Evolutionary conservation across 1,140 invertebrate species (phyloP).

Genomic region (Antheraea pernyi): DNA sequence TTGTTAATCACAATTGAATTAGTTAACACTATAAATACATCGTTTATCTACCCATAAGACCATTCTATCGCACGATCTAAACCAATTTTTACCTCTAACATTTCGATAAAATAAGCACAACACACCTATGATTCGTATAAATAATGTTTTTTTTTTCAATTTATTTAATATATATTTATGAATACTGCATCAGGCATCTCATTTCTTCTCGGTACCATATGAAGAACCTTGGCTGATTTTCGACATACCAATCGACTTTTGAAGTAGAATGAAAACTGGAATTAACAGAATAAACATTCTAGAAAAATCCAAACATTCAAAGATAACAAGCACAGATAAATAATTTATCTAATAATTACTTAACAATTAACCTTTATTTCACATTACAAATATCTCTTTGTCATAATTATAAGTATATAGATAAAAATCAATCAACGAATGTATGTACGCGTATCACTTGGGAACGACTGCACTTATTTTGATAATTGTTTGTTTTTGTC

Average conservation of each 20-base stretch:
- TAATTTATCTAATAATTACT: too few species aligned
- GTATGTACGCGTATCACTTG: too few species aligned
- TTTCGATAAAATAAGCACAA: neutral
- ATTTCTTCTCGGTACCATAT: slow-evolving; percentile 83
- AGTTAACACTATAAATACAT: neutral
- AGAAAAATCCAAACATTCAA: too few species aligned
- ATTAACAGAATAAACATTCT: slow-evolving; percentile 42
- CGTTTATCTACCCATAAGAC: neutral
- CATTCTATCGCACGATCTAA: neutral
- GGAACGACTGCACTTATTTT: too few species aligned
- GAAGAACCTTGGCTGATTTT: slow-evolving; percentile 91
- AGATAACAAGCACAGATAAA: too few species aligned
- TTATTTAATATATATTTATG: neutral
- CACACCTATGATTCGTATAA: neutral
- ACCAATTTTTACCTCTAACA: neutral
- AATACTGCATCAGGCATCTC: slow-evolving; percentile 15
- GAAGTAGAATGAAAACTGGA: slow-evolving; percentile 89
- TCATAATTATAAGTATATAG: too few species aligned
- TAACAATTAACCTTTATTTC: too few species aligned
- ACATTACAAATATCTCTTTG: too few species aligned
- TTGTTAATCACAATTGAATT: neutral
- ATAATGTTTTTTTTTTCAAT: neutral
- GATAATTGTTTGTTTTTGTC: too few species aligned
- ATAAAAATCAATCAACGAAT: too few species aligned
- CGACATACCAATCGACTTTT: slow-evolving; percentile 90